These are phyloP conservation scores for Gasterosteus nipponicus DNA, from an alignment of 2,113 vertebrate genomes.

Conservation along the genomic window DNA sequence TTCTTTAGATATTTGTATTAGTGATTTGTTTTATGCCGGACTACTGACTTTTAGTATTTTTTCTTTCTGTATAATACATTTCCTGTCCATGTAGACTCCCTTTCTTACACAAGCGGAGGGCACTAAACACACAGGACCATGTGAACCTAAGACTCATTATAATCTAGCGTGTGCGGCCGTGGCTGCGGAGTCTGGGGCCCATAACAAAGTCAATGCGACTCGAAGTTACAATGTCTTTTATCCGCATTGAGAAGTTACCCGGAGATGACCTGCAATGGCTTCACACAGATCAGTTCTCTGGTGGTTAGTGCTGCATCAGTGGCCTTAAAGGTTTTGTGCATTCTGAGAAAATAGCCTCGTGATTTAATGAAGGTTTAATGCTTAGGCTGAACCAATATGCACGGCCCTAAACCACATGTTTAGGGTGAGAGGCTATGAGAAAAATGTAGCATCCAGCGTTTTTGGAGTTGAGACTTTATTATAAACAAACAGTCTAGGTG, in stretches of 20 bases:
- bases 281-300: background rate
- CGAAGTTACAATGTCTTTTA: background rate
- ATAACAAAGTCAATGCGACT: background rate
- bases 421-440: background rate
- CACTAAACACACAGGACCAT: background rate
- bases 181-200: background rate
- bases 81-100: background rate
- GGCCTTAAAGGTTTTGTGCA: background rate
- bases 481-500: background rate
- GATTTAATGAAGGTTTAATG: constrained; percentile 8
- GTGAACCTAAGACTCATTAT: background rate
- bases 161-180: background rate
- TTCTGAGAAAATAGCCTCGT: background rate
- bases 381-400: background rate
- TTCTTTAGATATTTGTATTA: background rate
- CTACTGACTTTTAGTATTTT: background rate
- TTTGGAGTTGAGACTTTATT: background rate
- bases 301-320: background rate
- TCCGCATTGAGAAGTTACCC: background rate
- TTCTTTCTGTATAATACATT: background rate
- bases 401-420: background rate
- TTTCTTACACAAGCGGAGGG: too few relatives aligned
- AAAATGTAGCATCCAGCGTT: background rate
- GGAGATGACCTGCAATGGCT: background rate
- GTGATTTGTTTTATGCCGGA: background rate